Conservation (phyloP, 2,113 vertebrate genomes). For the Stigmatopora nigra region DNA sequence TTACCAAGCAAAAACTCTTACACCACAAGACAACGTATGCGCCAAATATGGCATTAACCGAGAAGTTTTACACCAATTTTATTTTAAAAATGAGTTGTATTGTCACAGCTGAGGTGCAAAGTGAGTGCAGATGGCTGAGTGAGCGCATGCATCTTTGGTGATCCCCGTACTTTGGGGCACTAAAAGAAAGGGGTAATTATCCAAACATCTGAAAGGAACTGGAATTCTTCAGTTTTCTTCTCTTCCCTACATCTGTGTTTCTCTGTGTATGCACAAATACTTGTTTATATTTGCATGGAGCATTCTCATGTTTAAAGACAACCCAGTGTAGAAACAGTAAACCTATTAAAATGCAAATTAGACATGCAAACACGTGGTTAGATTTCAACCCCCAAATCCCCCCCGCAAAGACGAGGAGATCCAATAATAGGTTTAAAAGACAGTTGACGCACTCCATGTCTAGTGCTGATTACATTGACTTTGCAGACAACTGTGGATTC, state of each 20-base stretch:
- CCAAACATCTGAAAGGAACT: conserved; percentile 33
- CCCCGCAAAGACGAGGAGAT: conserved; percentile 29
- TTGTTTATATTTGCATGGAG: conserved; percentile 38
- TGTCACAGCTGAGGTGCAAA: conserved; percentile 16
- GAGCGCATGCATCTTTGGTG: conserved; percentile 13
- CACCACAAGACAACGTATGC: conserved; percentile 26
- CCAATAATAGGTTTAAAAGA: conserved; percentile 36
- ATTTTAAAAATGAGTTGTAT: conserved; percentile 9
- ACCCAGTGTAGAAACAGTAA: conserved; percentile 53
- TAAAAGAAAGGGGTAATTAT: conserved; percentile 43
- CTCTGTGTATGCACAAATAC: conserved; percentile 27
- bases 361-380: conserved; percentile 52
- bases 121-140: conserved; percentile 4
- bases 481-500: conserved; percentile 26
- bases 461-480: conserved; percentile 43
- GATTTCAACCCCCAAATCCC: conserved; percentile 35
- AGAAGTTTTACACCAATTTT: conserved; percentile 10
- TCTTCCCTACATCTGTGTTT: neutral
- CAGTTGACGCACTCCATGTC: conserved; percentile 31
- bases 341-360: conserved; percentile 57
- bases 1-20: conserved; percentile 18
- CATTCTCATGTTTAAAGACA: conserved; percentile 57
- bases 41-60: conserved; percentile 31
- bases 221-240: conserved; percentile 29
- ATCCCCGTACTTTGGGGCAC: conserved; percentile 34